Conservation (phyloP, 1,140 invertebrate genomes). For the Coenobita brevimanus region DNA sequence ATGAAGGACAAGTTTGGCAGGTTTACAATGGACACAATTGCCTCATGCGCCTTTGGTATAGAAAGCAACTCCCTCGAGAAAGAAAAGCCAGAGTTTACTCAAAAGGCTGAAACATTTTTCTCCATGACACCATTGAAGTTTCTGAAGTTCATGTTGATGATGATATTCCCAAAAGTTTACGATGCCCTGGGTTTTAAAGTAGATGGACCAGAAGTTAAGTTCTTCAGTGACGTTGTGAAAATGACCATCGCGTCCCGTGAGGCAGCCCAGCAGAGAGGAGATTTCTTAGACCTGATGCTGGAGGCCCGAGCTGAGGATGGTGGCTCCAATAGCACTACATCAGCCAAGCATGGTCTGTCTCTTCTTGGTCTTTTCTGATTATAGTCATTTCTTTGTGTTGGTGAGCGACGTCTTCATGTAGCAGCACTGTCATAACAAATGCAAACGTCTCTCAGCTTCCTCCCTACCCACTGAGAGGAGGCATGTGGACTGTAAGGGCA, state of each 20-base stretch:
- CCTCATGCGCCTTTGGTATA: slow-evolving; percentile 75
- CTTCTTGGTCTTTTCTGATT: too few species aligned
- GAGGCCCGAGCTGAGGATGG: slow-evolving; percentile 72
- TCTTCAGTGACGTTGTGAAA: slow-evolving; percentile 24
- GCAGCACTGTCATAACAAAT: too few species aligned
- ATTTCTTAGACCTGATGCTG: slow-evolving; percentile 74
- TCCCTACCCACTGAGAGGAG: too few species aligned
- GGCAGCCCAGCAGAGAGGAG: slow-evolving; percentile 68
- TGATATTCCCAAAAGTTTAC: background rate
- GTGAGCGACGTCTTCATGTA: too few species aligned
- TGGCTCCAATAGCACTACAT: slow-evolving; percentile 56
- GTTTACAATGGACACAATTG: slow-evolving; percentile 76
- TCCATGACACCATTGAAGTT: background rate
- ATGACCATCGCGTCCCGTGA: slow-evolving; percentile 23
- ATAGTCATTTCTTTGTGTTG: too few species aligned
- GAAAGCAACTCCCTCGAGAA: slow-evolving; percentile 70
- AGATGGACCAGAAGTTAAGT: background rate
- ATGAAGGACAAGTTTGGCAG: slow-evolving; percentile 70
- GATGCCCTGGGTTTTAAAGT: background rate
- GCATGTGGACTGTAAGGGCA: too few species aligned
- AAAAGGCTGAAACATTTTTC: slow-evolving; percentile 25
- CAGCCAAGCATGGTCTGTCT: too few species aligned
- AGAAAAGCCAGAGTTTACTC: slow-evolving; percentile 49
- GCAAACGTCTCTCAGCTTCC: too few species aligned
- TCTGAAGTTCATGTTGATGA: background rate